Conservation (phyloP, 2,888 invertebrate species). For the Tetanocera ferruginea region DNA sequence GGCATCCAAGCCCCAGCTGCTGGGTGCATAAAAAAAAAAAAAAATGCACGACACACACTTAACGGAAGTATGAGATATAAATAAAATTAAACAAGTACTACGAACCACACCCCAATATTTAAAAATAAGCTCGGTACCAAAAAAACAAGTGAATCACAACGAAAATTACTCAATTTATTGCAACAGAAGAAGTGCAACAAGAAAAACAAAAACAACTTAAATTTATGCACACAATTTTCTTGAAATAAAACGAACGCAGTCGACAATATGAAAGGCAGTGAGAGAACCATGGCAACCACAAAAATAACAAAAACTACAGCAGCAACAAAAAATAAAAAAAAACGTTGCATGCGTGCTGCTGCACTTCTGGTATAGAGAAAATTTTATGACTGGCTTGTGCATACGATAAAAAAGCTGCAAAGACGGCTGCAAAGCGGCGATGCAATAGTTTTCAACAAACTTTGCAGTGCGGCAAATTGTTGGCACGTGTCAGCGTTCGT, state of each 20-base stretch:
- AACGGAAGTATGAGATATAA: too few relatives aligned
- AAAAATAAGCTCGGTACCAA: background rate
- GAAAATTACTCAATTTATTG: background rate
- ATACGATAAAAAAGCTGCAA: slow-evolving; percentile 41
- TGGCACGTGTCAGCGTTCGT: slow-evolving; percentile 58
- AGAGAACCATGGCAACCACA: background rate
- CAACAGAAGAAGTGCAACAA: background rate
- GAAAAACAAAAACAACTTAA: slow-evolving; percentile 34
- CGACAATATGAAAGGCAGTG: background rate
- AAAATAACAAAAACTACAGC: background rate
- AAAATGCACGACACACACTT: too few relatives aligned
- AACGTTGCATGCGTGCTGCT: background rate
- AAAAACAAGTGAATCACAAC: background rate
- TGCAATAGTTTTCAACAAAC: slow-evolving; percentile 59
- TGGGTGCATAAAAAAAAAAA: too few relatives aligned
- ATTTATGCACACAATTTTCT: background rate
- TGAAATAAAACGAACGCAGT: background rate
- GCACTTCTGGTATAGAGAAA: slow-evolving; percentile 34
- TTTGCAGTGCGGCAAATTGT: slow-evolving; percentile 58
- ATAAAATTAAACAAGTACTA: too few relatives aligned
- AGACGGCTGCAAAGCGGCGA: slow-evolving; percentile 51
- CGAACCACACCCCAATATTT: too few relatives aligned
- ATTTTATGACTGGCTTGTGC: slow-evolving; percentile 49
- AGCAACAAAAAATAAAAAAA: background rate
- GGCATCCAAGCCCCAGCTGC: too few relatives aligned